These are phyloP conservation scores for Stegostoma tigrinum DNA, from an alignment of 2,113 vertebrate species.

Conservation along the genomic window DNA sequence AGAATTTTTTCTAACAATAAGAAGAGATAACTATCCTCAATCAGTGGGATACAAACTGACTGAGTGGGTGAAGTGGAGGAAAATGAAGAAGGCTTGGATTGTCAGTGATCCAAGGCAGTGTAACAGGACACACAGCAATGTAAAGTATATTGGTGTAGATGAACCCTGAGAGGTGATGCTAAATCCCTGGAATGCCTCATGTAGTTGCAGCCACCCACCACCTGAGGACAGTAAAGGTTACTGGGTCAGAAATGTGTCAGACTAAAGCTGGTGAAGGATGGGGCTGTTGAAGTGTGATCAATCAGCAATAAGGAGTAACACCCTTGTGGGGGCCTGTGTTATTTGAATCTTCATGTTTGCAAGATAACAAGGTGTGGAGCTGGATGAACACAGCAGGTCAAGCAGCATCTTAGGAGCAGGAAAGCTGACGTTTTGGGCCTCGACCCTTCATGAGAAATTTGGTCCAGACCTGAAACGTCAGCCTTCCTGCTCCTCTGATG, in stretches of 20 bases:
- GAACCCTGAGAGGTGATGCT: background rate
- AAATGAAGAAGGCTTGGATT: background rate
- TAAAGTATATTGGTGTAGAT: background rate
- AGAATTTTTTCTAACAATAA: background rate
- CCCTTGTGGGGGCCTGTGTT: background rate
- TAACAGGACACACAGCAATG: background rate
- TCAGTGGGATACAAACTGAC: background rate
- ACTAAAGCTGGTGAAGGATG: background rate
- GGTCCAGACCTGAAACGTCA: no score
- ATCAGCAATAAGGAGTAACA: background rate
- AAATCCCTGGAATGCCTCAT: background rate
- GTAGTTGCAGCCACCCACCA: background rate
- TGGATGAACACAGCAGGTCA: no score
- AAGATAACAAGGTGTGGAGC: background rate
- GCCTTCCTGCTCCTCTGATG: no score
- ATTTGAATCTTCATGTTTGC: background rate
- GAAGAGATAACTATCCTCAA: background rate
- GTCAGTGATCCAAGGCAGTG: background rate
- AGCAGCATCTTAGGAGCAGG: no score
- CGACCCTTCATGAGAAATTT: no score
- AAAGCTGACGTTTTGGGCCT: no score
- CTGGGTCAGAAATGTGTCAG: background rate
- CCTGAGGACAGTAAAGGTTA: background rate
- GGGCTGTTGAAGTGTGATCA: background rate
- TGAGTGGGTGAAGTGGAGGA: no score